These are phyloP conservation scores for Blomia tropicalis DNA, from an alignment of 2,888 invertebrate species.

Conservation along the genomic window DNA sequence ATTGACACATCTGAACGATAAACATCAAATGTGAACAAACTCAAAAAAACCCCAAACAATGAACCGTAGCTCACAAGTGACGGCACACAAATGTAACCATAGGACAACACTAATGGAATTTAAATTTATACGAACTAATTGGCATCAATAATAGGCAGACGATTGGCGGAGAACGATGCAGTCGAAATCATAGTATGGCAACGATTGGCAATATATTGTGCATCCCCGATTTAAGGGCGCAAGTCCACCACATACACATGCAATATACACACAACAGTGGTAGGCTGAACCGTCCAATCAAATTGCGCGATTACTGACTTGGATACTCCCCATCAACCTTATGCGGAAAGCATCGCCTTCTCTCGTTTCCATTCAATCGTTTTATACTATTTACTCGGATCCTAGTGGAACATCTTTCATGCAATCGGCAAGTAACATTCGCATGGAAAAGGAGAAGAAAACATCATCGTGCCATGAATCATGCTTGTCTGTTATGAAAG, in stretches of 20 bases:
- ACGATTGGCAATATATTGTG: background rate
- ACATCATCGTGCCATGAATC: too few species aligned
- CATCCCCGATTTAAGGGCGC: background rate
- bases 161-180: background rate
- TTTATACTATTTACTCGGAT: too few species aligned
- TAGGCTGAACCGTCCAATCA: background rate
- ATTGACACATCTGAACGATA: too few species aligned
- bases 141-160: constrained; percentile 16
- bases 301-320: background rate
- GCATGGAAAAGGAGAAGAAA: background rate
- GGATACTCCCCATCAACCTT: background rate
- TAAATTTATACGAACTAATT: constrained; percentile 17
- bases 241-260: background rate
- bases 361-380: background rate
- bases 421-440: background rate
- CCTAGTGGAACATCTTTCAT: background rate
- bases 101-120: constrained; percentile 7
- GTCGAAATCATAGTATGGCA: background rate
- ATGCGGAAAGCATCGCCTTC: background rate
- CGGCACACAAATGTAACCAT: constrained; percentile 8
- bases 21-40: too few species aligned
- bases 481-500: background rate
- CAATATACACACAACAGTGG: background rate
- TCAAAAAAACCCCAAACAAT: too few species aligned
- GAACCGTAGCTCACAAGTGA: background rate